Conservation (phyloP, 2,113 vertebrate species). For the Eurystomus gularis region DNA sequence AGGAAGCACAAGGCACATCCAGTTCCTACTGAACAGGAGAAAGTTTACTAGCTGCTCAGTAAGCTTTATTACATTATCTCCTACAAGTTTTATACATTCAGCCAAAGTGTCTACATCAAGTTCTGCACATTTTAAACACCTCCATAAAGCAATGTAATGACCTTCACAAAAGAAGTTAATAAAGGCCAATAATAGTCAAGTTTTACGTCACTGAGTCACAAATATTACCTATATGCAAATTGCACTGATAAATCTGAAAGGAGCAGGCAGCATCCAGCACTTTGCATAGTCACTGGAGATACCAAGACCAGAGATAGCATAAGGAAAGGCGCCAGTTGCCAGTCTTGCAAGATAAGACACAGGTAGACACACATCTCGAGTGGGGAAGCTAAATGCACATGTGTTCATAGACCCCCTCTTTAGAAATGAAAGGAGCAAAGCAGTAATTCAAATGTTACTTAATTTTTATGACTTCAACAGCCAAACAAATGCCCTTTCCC, state of each 20-base stretch:
- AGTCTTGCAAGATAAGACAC: not conserved
- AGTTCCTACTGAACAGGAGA: not conserved
- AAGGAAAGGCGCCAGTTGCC: not conserved
- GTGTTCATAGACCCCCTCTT: not conserved
- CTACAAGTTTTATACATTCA: conserved; percentile 20
- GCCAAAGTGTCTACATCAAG: not conserved
- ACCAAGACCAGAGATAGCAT: not conserved
- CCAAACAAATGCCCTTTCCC: not conserved
- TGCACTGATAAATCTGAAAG: not conserved
- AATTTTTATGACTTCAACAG: not conserved
- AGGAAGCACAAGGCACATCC: not conserved
- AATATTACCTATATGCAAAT: conserved; percentile 26
- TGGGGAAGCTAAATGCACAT: not conserved
- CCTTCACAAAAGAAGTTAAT: not conserved
- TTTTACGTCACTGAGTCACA: not conserved
- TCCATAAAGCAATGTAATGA: conserved; percentile 35
- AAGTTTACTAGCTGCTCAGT: conserved; percentile 8
- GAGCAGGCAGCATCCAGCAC: not conserved
- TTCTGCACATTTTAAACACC: conserved; percentile 44
- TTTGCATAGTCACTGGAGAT: not conserved
- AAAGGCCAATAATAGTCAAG: conserved; percentile 30
- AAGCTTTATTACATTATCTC: conserved; percentile 34
- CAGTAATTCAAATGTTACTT: not conserved
- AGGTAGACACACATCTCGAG: accelerated
- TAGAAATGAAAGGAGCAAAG: not conserved